These are phyloP conservation scores for Plebejus anna DNA, from an alignment of 2,888 invertebrate genomes.

Conservation along the genomic window DNA sequence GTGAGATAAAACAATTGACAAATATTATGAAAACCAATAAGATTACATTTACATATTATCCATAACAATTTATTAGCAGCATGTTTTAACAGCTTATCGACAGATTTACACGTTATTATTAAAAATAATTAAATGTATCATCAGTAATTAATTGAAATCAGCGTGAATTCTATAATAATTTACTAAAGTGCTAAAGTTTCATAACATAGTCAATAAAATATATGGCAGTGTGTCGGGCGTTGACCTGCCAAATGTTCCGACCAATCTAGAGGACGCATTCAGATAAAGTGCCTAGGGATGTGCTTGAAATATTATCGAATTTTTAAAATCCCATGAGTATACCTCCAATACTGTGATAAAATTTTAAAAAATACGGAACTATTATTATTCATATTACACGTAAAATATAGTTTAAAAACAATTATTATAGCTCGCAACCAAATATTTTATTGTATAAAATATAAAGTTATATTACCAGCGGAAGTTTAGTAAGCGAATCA, in stretches of 20 bases:
- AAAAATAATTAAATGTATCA: not conserved
- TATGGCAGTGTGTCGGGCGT: constrained; percentile 71
- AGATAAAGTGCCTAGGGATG: constrained; percentile 56
- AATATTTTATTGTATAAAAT: not conserved
- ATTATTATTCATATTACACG: too few relatives aligned
- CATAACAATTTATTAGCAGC: not conserved
- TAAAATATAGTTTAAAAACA: too few relatives aligned
- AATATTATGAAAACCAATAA: not conserved
- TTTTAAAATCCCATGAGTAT: not conserved
- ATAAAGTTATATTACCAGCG: not conserved
- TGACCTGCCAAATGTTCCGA: constrained; percentile 62
- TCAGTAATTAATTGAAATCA: not conserved
- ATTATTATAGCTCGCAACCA: too few relatives aligned
- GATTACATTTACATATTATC: too few relatives aligned
- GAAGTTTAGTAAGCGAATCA: not conserved
- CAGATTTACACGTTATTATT: not conserved
- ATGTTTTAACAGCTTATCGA: not conserved
- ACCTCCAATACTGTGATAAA: too few relatives aligned
- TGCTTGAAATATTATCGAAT: constrained; percentile 19
- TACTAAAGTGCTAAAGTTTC: not conserved
- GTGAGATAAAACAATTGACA: not conserved
- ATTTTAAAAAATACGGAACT: too few relatives aligned
- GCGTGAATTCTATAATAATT: not conserved
- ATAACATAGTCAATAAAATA: constrained; percentile 43
- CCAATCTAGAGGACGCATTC: constrained; percentile 53